Percentiles rank a stretch among this genome's conserved stretches.
phyloP scores from a whole-genome alignment of 2,797 vertebrate species.

The Brachyalestes nurse region DNA sequence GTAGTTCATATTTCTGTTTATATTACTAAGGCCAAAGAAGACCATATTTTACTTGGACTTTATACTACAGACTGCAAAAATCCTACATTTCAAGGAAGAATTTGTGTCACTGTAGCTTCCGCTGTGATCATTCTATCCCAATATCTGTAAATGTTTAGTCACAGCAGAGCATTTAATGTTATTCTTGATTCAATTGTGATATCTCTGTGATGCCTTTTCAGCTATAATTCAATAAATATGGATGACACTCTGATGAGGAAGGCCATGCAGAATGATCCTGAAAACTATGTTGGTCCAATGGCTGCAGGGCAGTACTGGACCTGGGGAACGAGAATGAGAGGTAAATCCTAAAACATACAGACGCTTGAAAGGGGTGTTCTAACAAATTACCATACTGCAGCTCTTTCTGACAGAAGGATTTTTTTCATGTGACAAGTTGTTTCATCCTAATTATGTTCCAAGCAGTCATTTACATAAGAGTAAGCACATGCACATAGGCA shows the following conservation, averaged over 20 bases:
- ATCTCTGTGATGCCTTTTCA: slow-evolving; percentile 53
- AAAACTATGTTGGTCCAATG: slow-evolving; percentile 83
- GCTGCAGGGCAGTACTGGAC: slow-evolving; percentile 86
- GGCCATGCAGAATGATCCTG: slow-evolving; percentile 80
- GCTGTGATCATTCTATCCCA: not conserved
- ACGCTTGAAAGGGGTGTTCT: not conserved
- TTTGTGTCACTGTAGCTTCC: not conserved
- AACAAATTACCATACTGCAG: not conserved
- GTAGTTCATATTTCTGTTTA: too few species aligned
- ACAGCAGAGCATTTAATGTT: not conserved
- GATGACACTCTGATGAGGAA: slow-evolving; percentile 80
- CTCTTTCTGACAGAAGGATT: not conserved
- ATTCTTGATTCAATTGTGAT: not conserved
- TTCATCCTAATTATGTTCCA: not conserved
- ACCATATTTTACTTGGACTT: too few species aligned
- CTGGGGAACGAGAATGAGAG: slow-evolving; percentile 81
- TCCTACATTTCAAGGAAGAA: too few species aligned
- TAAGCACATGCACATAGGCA: not conserved
- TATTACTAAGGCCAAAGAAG: too few species aligned
- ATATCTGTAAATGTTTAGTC: not conserved
- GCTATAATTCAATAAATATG: slow-evolving; percentile 84
- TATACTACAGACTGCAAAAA: too few species aligned
- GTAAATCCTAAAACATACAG: slow-evolving; percentile 33
- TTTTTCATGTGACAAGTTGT: not conserved
- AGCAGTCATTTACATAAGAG: not conserved